Evolutionary conservation across 2,797 vertebrate species (phyloP), one percentile per base, ranked within the genome.

Genomic region (Malacoctenus gilli): DNA sequence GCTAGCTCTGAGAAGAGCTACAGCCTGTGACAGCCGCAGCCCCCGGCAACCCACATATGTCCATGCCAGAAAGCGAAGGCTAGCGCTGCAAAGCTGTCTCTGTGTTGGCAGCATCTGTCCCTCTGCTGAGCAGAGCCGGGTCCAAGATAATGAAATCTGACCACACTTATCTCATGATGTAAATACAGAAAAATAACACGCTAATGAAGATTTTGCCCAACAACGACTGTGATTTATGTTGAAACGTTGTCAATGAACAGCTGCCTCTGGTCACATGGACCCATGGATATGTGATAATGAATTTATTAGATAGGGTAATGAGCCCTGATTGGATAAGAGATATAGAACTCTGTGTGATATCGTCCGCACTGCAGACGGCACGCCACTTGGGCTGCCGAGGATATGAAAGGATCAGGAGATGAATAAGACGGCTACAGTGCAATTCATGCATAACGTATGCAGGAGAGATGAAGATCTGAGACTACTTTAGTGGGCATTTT

Each of bases 41-140:
- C 89, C 82, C 77, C 75, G 85, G 89, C 89, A 86, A 87, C 77
- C 85, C 80, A 85, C 89, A 90, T 91, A 90, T 90, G 89, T 90
- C 89, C 85, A 56, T 75, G 84, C 85, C 85, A 81, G 88, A 86
- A 82, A 90, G 84, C 65, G 68, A 72, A 86, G 77, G 76, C 72
- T 73, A 77, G 75, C 78, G 64, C 82, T 85, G 84, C 79, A 82
- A 80, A 88, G 84, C 85, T 83, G 85, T 79, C 83, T 83, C 77
- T 39, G 61, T 67, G 82, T 84, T 77, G 83, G 85, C 82, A 82
- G 82, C 85, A 81, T 85, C 87, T 90, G 84, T 84, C 87, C 79
- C 75, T 85, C 73, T 46, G 61, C 83, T 16, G 52, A 75, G 75
- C 77, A 21, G 66, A 79, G 68, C 77, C 38, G 42, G 70, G 73